Percentiles rank a stretch among this genome's conserved stretches.
These are phyloP conservation scores for Lasaia peninsularis DNA, from an alignment of 1,140 invertebrate genomes.

Conservation along the genomic window DNA sequence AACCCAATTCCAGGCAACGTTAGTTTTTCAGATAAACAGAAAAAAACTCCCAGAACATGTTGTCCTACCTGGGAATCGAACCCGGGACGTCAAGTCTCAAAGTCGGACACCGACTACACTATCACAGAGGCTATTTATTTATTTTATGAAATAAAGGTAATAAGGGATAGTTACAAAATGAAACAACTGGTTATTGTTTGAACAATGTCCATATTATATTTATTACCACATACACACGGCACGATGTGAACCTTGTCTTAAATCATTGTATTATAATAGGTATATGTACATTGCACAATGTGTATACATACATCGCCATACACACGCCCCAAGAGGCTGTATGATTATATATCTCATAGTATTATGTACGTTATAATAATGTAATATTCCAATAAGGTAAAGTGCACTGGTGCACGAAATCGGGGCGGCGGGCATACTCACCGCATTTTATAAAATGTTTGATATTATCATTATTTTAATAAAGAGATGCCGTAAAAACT, in stretches of 20 bases:
- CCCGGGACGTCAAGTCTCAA: too few relatives aligned
- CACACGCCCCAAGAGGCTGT: conserved; percentile 74
- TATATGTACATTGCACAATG: conserved; percentile 85
- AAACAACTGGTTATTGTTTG: conserved; percentile 80
- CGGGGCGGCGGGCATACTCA: conserved; percentile 67
- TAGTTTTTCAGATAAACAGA: too few relatives aligned
- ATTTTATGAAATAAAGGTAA: conserved; percentile 13
- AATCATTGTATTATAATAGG: conserved; percentile 81
- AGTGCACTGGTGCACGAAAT: conserved; percentile 76
- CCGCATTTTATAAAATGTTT: conserved; percentile 74
- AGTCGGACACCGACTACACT: too few relatives aligned
- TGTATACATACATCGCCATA: conserved; percentile 81
- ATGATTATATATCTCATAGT: conserved; percentile 77
- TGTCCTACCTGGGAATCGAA: too few relatives aligned
- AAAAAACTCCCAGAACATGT: too few relatives aligned
- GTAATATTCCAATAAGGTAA: conserved; percentile 77
- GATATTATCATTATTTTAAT: conserved; percentile 77
- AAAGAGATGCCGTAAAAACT: conserved; percentile 77
- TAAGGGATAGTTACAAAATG: conserved; percentile 44
- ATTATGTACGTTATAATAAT: conserved; percentile 76
- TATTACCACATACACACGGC: conserved; percentile 91
- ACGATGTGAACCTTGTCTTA: conserved; percentile 91
- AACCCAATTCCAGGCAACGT: too few relatives aligned
- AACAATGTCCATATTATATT: conserved; percentile 92
- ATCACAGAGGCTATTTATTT: too few relatives aligned